A percentile compares a stretch with the other conserved stretches of the same genome.
Evolutionary conservation across 2,888 invertebrate species (phyloP).

Genomic region (Pristionchus fissidentatus): DNA sequence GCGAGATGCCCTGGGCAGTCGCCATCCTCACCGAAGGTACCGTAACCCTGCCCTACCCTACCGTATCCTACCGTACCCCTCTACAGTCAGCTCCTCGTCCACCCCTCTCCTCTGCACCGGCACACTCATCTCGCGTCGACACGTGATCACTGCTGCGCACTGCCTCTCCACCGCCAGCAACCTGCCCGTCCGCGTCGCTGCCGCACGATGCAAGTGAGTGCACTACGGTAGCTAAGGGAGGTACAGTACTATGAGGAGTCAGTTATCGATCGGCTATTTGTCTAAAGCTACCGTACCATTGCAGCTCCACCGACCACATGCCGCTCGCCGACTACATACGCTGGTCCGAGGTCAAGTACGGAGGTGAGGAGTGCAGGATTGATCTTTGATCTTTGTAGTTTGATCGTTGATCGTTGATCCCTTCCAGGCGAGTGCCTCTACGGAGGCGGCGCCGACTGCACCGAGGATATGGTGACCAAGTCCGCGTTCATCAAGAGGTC

Average conservation of each 20-base stretch:
- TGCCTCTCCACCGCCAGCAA: background rate
- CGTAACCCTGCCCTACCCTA: background rate
- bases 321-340: background rate
- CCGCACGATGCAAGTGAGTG: background rate
- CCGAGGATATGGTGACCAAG: background rate
- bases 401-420: background rate
- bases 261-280: background rate
- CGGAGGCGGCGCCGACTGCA: background rate
- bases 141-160: constrained; percentile 16
- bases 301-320: background rate
- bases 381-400: background rate
- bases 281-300: background rate
- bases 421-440: constrained; percentile 7
- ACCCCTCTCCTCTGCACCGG: background rate
- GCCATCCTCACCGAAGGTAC: background rate
- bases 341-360: background rate
- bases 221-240: background rate
- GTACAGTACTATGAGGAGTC: too few relatives aligned
- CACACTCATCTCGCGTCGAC: background rate
- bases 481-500: background rate
- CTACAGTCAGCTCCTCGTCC: too few relatives aligned
- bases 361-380: background rate
- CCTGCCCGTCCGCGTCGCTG: background rate
- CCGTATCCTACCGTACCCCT: background rate
- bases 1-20: constrained; percentile 26